Percentiles rank a stretch among this genome's conserved stretches.
These are phyloP conservation scores for Sarcophaga caerulescens DNA, from an alignment of 2,888 invertebrate genomes.

Conservation along the genomic window DNA sequence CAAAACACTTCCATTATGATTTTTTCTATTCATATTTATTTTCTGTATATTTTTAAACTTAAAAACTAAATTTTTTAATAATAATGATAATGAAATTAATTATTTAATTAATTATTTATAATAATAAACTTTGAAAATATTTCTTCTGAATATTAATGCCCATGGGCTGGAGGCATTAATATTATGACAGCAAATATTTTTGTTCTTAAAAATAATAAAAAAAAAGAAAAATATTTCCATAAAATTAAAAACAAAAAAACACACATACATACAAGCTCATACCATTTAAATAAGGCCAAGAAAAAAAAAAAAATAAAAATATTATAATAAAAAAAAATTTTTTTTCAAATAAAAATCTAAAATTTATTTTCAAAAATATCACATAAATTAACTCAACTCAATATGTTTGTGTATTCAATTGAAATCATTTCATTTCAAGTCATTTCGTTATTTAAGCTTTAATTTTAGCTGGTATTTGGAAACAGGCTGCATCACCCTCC, in stretches of 20 bases:
- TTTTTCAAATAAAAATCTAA: neutral
- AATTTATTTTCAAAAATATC: constrained; percentile 46
- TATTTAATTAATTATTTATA: constrained; percentile 13
- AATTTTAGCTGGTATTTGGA: constrained; percentile 87
- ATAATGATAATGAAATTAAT: constrained; percentile 18
- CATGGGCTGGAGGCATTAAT: constrained; percentile 65
- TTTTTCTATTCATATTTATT: constrained; percentile 3
- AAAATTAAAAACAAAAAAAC: constrained; percentile 19
- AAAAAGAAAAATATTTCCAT: constrained; percentile 1
- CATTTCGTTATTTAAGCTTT: constrained; percentile 72
- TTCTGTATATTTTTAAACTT: constrained; percentile 1
- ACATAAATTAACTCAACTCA: no score
- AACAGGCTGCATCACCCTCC: constrained; percentile 83
- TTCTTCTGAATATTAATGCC: constrained; percentile 60
- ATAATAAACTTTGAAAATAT: constrained; percentile 33
- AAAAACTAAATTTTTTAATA: constrained; percentile 33
- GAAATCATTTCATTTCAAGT: no score
- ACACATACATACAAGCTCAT: constrained; percentile 32
- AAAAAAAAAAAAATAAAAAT: constrained; percentile 69
- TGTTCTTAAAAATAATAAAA: neutral
- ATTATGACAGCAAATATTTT: constrained; percentile 39
- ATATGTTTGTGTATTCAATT: neutral
- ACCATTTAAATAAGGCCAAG: constrained; percentile 68
- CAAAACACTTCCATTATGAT: constrained; percentile 2
- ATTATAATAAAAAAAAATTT: constrained; percentile 48